These are phyloP conservation scores for Umimayanthus chanpuru DNA, from an alignment of 92 coral and sea anemone genomes.

Conservation along the genomic window DNA sequence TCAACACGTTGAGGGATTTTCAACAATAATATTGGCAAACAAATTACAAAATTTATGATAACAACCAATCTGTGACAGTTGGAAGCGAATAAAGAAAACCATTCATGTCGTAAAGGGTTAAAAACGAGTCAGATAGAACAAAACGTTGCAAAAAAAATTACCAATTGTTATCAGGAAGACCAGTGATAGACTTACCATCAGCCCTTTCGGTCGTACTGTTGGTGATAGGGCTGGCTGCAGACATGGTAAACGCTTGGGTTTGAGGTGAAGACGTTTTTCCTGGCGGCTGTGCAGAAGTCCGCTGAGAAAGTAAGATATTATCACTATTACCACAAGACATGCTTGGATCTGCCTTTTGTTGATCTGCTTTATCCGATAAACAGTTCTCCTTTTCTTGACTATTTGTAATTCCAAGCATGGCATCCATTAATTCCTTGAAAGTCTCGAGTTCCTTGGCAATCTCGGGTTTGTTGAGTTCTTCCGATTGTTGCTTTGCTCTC, in stretches of 20 bases:
- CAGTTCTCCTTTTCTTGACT: slow-evolving; percentile 14
- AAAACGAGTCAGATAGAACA: background rate
- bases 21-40: too few relatives aligned
- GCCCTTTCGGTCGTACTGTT: background rate
- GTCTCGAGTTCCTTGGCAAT: slow-evolving; percentile 79
- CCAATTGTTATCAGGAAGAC: background rate
- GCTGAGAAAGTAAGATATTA: slow-evolving; percentile 11
- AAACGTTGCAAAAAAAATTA: too few relatives aligned
- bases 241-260: background rate
- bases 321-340: slow-evolving; percentile 10
- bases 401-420: slow-evolving; percentile 65
- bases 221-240: background rate
- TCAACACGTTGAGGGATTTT: too few relatives aligned
- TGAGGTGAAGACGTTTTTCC: background rate
- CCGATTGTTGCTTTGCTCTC: slow-evolving; percentile 88
- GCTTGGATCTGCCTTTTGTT: slow-evolving; percentile 26
- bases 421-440: slow-evolving; percentile 75
- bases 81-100: too few relatives aligned
- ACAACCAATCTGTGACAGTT: too few relatives aligned
- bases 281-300: background rate
- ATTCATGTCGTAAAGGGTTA: too few relatives aligned
- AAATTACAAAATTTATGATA: too few relatives aligned
- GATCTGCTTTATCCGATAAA: slow-evolving; percentile 35
- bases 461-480: slow-evolving; percentile 82
- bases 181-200: background rate